A percentile compares a stretch with the other conserved stretches of the same genome.
phyloP scores from a whole-genome alignment of 2,113 vertebrate genomes.

The Macquaria australasica region DNA sequence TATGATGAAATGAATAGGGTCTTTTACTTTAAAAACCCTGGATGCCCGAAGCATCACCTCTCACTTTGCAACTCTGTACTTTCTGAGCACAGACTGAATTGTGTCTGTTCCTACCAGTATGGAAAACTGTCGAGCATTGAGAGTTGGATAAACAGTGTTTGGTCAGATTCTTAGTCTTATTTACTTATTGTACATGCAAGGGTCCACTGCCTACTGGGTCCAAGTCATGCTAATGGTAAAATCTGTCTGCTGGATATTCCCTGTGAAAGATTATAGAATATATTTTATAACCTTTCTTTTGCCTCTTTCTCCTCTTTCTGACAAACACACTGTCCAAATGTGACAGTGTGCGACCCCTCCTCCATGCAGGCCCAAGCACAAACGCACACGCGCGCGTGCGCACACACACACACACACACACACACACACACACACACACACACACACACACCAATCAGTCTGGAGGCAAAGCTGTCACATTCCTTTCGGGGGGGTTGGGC shows the following conservation, averaged over 20 bases:
- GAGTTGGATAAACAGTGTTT: background rate
- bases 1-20: background rate
- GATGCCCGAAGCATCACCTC: background rate
- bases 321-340: background rate
- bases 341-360: background rate
- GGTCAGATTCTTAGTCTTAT: background rate
- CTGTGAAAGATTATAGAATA: background rate
- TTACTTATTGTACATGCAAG: background rate
- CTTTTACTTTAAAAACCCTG: background rate
- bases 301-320: no score
- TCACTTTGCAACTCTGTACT: background rate
- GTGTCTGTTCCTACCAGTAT: background rate
- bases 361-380: background rate
- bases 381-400: no score
- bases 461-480: constrained; percentile 41
- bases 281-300: no score
- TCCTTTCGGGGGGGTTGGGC: constrained; percentile 31
- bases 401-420: background rate
- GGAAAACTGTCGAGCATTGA: background rate
- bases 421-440: background rate
- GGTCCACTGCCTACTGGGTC: background rate
- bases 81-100: background rate
- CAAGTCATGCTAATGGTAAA: background rate
- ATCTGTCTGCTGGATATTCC: background rate
- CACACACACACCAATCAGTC: background rate